phyloP scores from a whole-genome alignment of 2,797 vertebrate genomes.

The Adrianichthys oophorus region DNA sequence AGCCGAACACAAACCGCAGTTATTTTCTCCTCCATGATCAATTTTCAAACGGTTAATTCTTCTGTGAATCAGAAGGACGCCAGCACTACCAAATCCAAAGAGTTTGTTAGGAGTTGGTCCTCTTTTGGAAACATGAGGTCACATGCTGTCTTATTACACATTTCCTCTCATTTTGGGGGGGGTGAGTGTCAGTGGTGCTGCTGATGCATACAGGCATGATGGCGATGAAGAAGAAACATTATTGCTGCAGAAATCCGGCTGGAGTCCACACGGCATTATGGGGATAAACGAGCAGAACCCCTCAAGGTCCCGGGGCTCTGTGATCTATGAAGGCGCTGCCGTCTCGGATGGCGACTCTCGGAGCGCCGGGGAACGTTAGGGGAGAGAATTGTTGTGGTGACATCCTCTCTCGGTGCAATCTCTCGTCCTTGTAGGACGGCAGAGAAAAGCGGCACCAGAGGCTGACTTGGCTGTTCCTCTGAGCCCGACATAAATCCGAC shows the following conservation, averaged over 20 bases:
- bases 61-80: too few relatives aligned
- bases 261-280: conserved; percentile 64
- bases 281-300: conserved; percentile 71
- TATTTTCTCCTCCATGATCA: too few relatives aligned
- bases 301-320: conserved; percentile 63
- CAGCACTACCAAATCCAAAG: too few relatives aligned
- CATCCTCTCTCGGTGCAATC: conserved; percentile 67
- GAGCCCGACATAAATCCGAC: conserved; percentile 78
- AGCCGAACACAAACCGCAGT: too few relatives aligned
- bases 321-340: conserved; percentile 67
- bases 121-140: too few relatives aligned
- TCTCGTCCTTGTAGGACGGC: conserved; percentile 74
- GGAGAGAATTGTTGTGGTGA: conserved; percentile 65
- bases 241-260: conserved; percentile 53
- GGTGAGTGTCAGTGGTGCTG: conserved; percentile 39
- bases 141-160: too few relatives aligned
- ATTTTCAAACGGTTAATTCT: too few relatives aligned
- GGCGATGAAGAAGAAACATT: conserved; percentile 35
- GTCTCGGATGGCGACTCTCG: conserved; percentile 65
- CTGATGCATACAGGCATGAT: conserved; percentile 25
- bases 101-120: too few relatives aligned
- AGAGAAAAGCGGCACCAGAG: conserved; percentile 72
- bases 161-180: conserved; percentile 12
- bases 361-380: conserved; percentile 51
- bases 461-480: conserved; percentile 80